Evolutionary conservation across 2,888 invertebrate species (phyloP).

Genomic region (Trichopoda pennipes): DNA sequence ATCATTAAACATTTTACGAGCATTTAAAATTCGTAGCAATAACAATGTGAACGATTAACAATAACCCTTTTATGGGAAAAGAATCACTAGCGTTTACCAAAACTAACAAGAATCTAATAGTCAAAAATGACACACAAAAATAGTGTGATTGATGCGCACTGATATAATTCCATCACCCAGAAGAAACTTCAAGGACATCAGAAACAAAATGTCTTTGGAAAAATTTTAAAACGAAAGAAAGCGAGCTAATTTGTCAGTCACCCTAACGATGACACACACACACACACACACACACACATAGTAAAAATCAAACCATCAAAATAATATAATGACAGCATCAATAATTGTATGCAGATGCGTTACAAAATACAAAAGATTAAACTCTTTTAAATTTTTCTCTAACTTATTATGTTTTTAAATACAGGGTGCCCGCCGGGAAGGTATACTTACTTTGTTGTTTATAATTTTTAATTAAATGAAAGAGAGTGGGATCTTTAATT

Average conservation of each 20-base stretch:
- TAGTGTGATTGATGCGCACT: constrained; percentile 18
- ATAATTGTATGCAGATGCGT: constrained; percentile 29
- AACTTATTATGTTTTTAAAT: constrained; percentile 4
- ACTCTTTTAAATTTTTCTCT: constrained; percentile 18
- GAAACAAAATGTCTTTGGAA: not conserved
- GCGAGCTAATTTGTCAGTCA: constrained; percentile 9
- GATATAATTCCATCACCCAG: constrained; percentile 29
- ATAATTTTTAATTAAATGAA: too few species aligned
- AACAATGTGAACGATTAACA: constrained; percentile 1
- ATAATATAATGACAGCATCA: constrained; percentile 15
- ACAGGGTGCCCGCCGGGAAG: too few species aligned
- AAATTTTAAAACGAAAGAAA: not conserved
- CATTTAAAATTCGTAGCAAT: constrained; percentile 1
- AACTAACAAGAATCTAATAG: constrained; percentile 40
- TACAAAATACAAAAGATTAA: not conserved
- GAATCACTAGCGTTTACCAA: constrained; percentile 8
- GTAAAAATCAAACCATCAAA: not conserved
- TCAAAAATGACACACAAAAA: not conserved
- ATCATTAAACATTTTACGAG: constrained; percentile 20
- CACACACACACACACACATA: too few species aligned
- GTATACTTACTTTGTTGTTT: too few species aligned
- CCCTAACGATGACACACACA: not conserved
- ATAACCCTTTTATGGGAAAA: constrained; percentile 27
- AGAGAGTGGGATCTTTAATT: too few species aligned
- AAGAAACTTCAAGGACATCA: not conserved